Percentiles rank a stretch among this genome's conserved stretches.
Conservation (phyloP, 37 sponge, comb jelly and placozoan species). For the Beroe forskalii region DNA sequence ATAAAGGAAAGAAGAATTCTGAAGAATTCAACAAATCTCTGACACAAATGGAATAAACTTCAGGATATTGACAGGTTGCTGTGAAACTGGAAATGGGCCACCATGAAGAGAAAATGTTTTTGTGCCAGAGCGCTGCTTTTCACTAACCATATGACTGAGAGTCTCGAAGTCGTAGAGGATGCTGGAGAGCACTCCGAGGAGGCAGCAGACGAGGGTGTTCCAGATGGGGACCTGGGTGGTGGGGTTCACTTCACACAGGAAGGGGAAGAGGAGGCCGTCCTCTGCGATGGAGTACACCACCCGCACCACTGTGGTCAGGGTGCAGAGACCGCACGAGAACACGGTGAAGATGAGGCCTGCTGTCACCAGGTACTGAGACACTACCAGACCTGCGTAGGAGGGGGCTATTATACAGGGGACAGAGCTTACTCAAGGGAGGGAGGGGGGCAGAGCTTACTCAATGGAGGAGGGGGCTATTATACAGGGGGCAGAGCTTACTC, state of each 20-base stretch:
- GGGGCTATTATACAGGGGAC: too few relatives aligned
- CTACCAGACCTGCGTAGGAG: background rate
- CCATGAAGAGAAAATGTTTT: too few relatives aligned
- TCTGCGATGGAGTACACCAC: constrained; percentile 34
- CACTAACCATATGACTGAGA: constrained; percentile 45
- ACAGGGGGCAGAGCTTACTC: too few relatives aligned
- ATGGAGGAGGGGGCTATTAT: too few relatives aligned
- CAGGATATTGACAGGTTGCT: too few relatives aligned
- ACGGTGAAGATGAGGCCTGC: constrained; percentile 40
- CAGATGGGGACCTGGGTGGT: background rate
- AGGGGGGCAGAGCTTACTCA: too few relatives aligned
- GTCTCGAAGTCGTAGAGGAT: constrained; percentile 46
- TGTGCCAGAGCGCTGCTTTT: too few relatives aligned
- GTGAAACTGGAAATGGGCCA: too few relatives aligned
- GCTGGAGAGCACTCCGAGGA: background rate
- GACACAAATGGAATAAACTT: too few relatives aligned
- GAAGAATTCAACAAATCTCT: too few relatives aligned
- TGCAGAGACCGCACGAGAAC: constrained; percentile 52
- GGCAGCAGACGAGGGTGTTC: background rate
- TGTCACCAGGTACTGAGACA: constrained; percentile 17
- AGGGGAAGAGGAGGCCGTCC: constrained; percentile 39
- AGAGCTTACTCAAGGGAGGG: too few relatives aligned
- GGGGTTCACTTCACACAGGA: background rate
- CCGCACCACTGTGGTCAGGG: constrained; percentile 3
- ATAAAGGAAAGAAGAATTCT: too few relatives aligned